Conservation (phyloP, 2,797 vertebrate genomes). For the Oryzias sinensis region DNA sequence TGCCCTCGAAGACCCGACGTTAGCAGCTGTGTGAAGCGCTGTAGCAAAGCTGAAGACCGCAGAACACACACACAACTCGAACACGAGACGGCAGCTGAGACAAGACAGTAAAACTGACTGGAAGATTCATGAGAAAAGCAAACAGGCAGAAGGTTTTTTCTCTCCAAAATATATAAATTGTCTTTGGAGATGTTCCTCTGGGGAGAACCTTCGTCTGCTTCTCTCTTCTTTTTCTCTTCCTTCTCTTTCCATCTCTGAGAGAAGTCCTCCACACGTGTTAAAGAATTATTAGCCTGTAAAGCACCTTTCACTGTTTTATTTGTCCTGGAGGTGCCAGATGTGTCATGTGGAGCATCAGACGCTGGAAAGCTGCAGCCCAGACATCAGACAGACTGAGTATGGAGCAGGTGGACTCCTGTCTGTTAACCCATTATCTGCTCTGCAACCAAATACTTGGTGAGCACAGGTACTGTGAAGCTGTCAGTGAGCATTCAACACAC, state of each 20-base stretch:
- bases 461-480: no score
- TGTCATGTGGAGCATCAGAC: constrained; percentile 63
- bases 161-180: constrained; percentile 81
- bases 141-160: constrained; percentile 77
- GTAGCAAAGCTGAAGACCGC: constrained; percentile 34
- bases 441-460: not conserved
- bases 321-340: constrained; percentile 50
- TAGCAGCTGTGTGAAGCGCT: not conserved
- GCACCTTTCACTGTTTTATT: constrained; percentile 59
- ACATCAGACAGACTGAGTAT: constrained; percentile 37
- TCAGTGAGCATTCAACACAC: no score
- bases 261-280: constrained; percentile 54
- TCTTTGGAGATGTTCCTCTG: constrained; percentile 75
- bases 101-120: constrained; percentile 72
- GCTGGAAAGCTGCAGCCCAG: constrained; percentile 30
- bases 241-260: constrained; percentile 40
- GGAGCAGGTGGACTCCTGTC: constrained; percentile 47
- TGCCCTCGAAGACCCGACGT: constrained; percentile 35
- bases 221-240: constrained; percentile 37
- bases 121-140: constrained; percentile 70
- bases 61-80: constrained; percentile 49
- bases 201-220: constrained; percentile 67
- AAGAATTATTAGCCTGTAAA: constrained; percentile 70
- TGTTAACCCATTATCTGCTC: constrained; percentile 26
- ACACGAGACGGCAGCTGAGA: constrained; percentile 60